Evolutionary conservation across 2,888 invertebrate species (phyloP).

Genomic region (Limnephilus rhombicus): DNA sequence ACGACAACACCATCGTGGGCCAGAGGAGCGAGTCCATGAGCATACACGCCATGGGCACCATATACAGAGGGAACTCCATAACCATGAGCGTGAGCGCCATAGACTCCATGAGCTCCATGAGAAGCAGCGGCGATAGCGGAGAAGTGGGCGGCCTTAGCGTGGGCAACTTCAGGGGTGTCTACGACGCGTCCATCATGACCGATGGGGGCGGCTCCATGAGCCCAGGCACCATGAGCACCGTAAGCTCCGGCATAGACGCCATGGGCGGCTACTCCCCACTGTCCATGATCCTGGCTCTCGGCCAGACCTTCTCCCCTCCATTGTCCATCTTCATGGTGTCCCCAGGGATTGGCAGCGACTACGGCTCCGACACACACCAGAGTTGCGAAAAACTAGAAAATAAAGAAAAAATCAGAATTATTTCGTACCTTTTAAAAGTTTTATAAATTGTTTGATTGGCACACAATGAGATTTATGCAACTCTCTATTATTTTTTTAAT

Average conservation of each 20-base stretch:
- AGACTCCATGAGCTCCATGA: not conserved
- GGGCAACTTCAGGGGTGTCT: constrained; percentile 66
- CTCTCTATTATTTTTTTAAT: not conserved
- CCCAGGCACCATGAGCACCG: not conserved
- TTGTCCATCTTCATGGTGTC: constrained; percentile 28
- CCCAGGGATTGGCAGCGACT: constrained; percentile 67
- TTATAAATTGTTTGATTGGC: not conserved
- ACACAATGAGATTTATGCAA: too few relatives aligned
- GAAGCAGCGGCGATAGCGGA: constrained; percentile 70
- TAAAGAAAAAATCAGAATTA: not conserved
- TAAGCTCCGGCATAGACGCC: not conserved
- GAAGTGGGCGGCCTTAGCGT: constrained; percentile 78
- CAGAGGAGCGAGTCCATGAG: constrained; percentile 40
- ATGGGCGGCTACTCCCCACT: constrained; percentile 43
- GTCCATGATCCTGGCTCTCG: constrained; percentile 51
- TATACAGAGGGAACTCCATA: not conserved
- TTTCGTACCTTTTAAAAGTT: not conserved
- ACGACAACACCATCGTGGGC: constrained; percentile 52
- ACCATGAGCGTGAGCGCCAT: too few relatives aligned
- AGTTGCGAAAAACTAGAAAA: constrained; percentile 53
- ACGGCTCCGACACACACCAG: constrained; percentile 63
- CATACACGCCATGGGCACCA: not conserved
- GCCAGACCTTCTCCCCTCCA: constrained; percentile 51
- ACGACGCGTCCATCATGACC: constrained; percentile 49
- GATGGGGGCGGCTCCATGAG: constrained; percentile 41